Evolutionary conservation across 1,140 invertebrate species (phyloP), one percentile per base, ranked within the genome.

Genomic region (Aphaenogaster floridana): DNA sequence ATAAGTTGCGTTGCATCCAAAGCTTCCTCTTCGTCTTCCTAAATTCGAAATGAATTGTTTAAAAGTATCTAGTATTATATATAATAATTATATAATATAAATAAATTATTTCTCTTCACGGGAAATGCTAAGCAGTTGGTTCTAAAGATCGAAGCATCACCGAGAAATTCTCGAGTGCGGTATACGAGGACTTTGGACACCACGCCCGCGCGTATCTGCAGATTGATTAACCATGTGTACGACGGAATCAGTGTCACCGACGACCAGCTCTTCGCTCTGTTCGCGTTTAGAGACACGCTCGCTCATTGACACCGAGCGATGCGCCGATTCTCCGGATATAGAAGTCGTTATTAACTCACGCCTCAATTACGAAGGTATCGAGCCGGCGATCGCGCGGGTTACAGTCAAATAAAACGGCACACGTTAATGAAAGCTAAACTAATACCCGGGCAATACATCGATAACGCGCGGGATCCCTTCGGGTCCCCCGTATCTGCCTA

Each of bases 391-490:
- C 76, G 61, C 76, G 34, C 74, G n/a, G 61, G 50, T 42, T 50
- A 50, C 50, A 76, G 52, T 69, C 69, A 68, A 81, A 86, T 81
- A 86, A 88, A 86, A 76, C 42, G 45, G 17, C 54, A 76, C 69
- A 76, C 69, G 80, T 84, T 76, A 84, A 74, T 74, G 80, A 63
- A 86, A 80, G 68, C 77, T 63, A 61, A 84, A 74, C 80, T 63
- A 78, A 77, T 77, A 52, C 54, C 45, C 57, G 69, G 15, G 54
- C 50, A 42, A 79, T 79, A 13, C 42, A 72, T 78, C 83, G 83
- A 85, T 83, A 88, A 77, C 79, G 64, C 64, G 45, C 48, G 45
- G 34, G 63, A 48, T 68, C 48, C 36, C 13, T 52, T 28, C 78
- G 34, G 13, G 57, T 74, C 52, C 69, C 6, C 59, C 42, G 45